Evolutionary conservation across 37 sponge, comb jelly and placozoan species (phyloP).

Genomic region (Aphrocallistes beatrix): DNA sequence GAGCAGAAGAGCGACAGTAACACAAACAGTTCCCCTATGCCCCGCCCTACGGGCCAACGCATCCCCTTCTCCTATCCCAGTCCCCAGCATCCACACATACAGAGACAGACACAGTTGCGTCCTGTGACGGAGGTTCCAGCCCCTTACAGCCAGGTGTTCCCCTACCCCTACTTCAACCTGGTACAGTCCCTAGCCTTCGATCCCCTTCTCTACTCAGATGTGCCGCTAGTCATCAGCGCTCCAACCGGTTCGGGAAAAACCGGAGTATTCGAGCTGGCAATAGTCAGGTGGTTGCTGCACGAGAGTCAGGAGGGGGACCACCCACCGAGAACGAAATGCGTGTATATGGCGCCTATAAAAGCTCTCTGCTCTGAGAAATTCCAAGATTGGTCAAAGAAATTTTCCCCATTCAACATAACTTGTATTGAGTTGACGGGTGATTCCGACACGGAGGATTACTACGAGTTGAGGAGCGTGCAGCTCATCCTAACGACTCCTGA

Average conservation of each 20-base stretch:
- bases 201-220: slow-evolving; percentile 67
- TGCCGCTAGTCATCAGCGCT: slow-evolving; percentile 63
- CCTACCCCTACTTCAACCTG: slow-evolving; percentile 76
- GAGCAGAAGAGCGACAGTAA: no score
- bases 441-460: slow-evolving; percentile 84
- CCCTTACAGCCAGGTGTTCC: neutral
- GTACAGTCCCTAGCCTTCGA: slow-evolving; percentile 94
- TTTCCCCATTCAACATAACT: slow-evolving; percentile 58
- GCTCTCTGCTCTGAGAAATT: slow-evolving; percentile 86
- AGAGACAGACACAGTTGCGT: neutral
- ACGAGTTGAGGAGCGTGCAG: slow-evolving; percentile 68
- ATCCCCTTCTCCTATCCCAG: slow-evolving; percentile 8
- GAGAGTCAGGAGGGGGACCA: slow-evolving; percentile 1
- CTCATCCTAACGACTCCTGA: slow-evolving; percentile 97
- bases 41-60: no score
- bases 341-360: slow-evolving; percentile 95
- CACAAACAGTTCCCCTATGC: no score
- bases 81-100: neutral
- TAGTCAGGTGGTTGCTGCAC: slow-evolving; percentile 68
- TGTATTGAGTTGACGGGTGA: slow-evolving; percentile 95
- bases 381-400: slow-evolving; percentile 78
- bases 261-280: slow-evolving; percentile 88
- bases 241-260: slow-evolving; percentile 99
- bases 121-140: neutral
- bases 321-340: slow-evolving; percentile 39